Evolutionary conservation across 1,140 invertebrate species (phyloP).

Genomic region (Aphaenogaster rudis): DNA sequence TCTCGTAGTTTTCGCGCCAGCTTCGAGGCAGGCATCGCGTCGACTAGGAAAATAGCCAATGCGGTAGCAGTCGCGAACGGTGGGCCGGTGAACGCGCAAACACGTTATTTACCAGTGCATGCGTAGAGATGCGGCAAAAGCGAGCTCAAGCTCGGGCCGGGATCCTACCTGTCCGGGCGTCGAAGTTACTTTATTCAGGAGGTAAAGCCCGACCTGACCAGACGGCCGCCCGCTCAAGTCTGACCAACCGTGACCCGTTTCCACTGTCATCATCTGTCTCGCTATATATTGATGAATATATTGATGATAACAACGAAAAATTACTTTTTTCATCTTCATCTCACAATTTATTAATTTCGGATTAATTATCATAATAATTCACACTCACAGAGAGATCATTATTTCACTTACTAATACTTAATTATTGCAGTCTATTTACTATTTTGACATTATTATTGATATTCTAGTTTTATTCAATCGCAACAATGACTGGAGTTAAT

Average conservation of each 20-base stretch:
- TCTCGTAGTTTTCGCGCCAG: conserved; percentile 57
- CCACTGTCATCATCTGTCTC: not conserved
- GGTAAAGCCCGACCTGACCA: conserved; percentile 40
- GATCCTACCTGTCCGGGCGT: conserved; percentile 81
- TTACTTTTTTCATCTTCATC: not conserved
- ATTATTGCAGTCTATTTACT: not conserved
- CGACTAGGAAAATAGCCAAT: conserved; percentile 68
- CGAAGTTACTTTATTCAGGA: conserved; percentile 79
- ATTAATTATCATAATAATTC: not conserved
- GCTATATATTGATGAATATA: not conserved
- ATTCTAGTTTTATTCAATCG: not conserved
- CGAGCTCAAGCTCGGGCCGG: conserved; percentile 14
- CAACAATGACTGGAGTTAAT: not conserved
- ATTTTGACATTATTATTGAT: not conserved
- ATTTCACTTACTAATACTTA: not conserved
- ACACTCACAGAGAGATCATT: not conserved
- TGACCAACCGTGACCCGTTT: conserved; percentile 9
- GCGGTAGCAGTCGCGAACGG: conserved; percentile 64
- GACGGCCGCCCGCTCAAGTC: not conserved
- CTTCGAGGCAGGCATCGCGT: conserved; percentile 49
- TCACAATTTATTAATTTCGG: not conserved
- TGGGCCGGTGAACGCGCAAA: conserved; percentile 68
- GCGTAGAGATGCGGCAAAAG: conserved; percentile 74
- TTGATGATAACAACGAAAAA: not conserved
- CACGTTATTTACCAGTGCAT: conserved; percentile 77